Evolutionary conservation across 2,113 vertebrate species (phyloP), one percentile per base, ranked within the genome.

Genomic region (Delphinapterus leucas): DNA sequence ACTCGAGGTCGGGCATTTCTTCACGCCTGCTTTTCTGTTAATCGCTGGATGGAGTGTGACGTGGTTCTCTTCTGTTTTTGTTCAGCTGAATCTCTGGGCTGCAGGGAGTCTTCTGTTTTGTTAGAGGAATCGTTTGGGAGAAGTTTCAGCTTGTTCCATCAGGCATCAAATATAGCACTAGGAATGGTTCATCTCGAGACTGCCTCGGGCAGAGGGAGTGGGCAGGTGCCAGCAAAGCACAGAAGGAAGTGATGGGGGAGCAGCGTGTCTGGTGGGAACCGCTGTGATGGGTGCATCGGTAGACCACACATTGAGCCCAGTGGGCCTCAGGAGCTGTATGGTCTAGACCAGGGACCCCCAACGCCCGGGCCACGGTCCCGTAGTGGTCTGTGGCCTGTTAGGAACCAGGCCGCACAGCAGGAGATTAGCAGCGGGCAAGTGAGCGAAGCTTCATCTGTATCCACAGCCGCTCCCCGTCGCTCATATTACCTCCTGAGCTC

Each of bases 1-100:
- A 4, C 3, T 14, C 14, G 71, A 71, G 23, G 10, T 38, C 60
- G 60, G 55, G 23, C 38, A 11, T 33, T 53, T 80, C 73, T 91
- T 36, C 18, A 41, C 33, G 18, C 55, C 61, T 73, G 6, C 63
- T 93, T 87, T 92, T 74, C 63, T 58, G 5, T 60, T 91, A 31
- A n/a, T 82, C 55, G 17, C 58, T 83, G 36, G 23, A 9, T 85
- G 47, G 73, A 17, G 70, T 4, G 6, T 26, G 61, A 28, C 71
- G 96, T 92, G 31, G 20, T 94, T 93, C n/a, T 38, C 58, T 91
- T 49, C 26, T 81, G 44, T 31, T 97, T 90, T 84, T 84, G 21
- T 79, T 94, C 36, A 49, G 0, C 21, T 3, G 61, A n/a, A 49
- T 47, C n/a, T 11, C 47, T 90, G 26, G 71, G 25, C 53, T 41